These are phyloP conservation scores for Graptemys geographica DNA, from an alignment of 2,797 vertebrate genomes.

Conservation along the genomic window DNA sequence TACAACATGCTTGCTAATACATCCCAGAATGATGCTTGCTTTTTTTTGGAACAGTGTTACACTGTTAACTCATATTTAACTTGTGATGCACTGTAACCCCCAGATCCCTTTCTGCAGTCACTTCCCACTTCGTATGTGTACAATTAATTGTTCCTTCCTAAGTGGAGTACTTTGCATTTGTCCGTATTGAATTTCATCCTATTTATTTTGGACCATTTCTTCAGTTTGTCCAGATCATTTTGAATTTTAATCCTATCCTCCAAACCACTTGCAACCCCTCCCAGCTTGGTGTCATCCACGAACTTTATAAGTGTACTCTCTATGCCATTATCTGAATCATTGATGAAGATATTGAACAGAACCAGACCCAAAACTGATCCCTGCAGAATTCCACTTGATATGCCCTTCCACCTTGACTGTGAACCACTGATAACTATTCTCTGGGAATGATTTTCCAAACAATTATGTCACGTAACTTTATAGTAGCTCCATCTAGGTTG, in stretches of 20 bases:
- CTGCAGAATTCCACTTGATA: not conserved
- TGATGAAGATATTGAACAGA: not conserved
- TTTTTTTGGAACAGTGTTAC: too few species aligned
- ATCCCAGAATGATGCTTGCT: too few species aligned
- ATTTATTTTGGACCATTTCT: not conserved
- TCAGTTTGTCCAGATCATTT: not conserved
- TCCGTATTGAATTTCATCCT: not conserved
- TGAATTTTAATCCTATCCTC: not conserved
- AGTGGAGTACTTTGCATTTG: not conserved
- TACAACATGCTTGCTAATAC: too few species aligned
- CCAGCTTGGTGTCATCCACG: too few species aligned
- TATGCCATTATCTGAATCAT: not conserved
- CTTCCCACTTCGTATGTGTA: too few species aligned
- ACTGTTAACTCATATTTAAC: too few species aligned
- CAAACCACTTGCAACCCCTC: not conserved
- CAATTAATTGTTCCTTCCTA: not conserved
- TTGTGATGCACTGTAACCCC: too few species aligned
- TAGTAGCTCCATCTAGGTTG: too few species aligned
- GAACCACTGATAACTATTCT: not conserved
- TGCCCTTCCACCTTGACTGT: not conserved
- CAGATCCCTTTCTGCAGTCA: too few species aligned
- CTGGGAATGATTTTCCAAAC: too few species aligned
- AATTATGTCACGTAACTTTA: too few species aligned
- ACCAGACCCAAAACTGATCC: not conserved
- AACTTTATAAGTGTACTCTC: not conserved